These are phyloP conservation scores for Trichoplax adhaerens DNA, from an alignment of 37 sponge, comb jelly and placozoan genomes.

Conservation along the genomic window DNA sequence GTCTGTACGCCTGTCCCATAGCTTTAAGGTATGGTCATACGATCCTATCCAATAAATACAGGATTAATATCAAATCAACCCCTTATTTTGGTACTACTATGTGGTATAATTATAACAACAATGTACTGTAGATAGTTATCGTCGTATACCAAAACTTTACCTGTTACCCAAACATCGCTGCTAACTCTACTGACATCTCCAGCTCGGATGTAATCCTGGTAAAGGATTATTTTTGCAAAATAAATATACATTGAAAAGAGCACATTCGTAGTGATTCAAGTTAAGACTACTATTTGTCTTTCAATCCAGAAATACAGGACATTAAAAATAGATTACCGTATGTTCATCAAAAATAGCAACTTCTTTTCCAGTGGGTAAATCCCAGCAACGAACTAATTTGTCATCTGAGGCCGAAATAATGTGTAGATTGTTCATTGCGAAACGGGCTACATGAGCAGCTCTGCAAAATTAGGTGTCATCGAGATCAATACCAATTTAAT, in stretches of 20 bases:
- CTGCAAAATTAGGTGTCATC: conserved; percentile 8
- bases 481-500: no score
- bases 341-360: neutral
- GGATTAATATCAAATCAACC: conserved; percentile 14
- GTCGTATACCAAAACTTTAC: neutral
- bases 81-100: conserved; percentile 43
- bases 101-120: neutral
- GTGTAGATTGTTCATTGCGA: conserved; percentile 41
- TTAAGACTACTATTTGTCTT: neutral
- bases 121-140: neutral
- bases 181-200: neutral
- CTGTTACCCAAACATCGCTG: conserved; percentile 13
- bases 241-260: no score
- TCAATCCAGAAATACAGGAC: neutral
- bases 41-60: conserved; percentile 45
- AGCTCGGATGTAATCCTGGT: conserved; percentile 17
- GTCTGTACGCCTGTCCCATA: conserved; percentile 72
- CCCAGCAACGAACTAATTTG: conserved; percentile 59
- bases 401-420: conserved; percentile 78
- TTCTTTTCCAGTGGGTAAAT: conserved; percentile 48
- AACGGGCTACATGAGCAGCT: conserved; percentile 32
- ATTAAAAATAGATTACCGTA: neutral
- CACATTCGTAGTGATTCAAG: no score
- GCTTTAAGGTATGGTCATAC: conserved; percentile 77
- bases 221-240: neutral